Percentiles rank a stretch among this genome's conserved stretches.
These are phyloP conservation scores for Trypoxylon attenuatum DNA, from an alignment of 2,888 invertebrate genomes.

Conservation along the genomic window DNA sequence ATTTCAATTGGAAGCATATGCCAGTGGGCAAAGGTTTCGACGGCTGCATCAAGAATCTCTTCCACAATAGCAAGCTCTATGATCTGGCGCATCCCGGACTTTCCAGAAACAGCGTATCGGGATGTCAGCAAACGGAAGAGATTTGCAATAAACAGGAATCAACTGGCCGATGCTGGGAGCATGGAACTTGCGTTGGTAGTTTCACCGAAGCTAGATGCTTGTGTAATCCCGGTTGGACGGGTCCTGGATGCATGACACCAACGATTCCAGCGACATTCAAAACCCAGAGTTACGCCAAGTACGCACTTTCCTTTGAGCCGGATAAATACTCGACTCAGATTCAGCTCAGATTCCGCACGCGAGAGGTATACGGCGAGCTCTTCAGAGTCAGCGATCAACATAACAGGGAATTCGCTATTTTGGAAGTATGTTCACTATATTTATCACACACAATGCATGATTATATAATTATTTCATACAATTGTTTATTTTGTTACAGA, in stretches of 20 bases:
- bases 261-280: conserved; percentile 95
- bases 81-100: conserved; percentile 95
- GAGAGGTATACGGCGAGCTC: conserved; percentile 94
- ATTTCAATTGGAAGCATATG: conserved; percentile 93
- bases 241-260: conserved; percentile 89
- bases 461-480: not conserved
- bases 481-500: conserved; percentile 75
- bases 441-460: too few species aligned
- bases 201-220: conserved; percentile 93
- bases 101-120: conserved; percentile 88
- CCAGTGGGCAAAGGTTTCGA: conserved; percentile 93
- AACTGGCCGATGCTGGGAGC: conserved; percentile 91
- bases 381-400: conserved; percentile 96
- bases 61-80: conserved; percentile 96
- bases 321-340: conserved; percentile 94
- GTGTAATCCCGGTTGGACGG: conserved; percentile 97
- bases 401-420: conserved; percentile 93
- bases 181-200: conserved; percentile 95
- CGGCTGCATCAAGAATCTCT: conserved; percentile 96
- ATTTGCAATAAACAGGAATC: conserved; percentile 91
- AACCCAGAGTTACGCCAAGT: conserved; percentile 96
- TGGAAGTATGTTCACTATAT: conserved; percentile 82
- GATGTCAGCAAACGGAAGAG: conserved; percentile 95
- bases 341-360: conserved; percentile 93
- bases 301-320: conserved; percentile 94